phyloP scores from a whole-genome alignment of 2,113 vertebrate species.

The Lota lota region DNA sequence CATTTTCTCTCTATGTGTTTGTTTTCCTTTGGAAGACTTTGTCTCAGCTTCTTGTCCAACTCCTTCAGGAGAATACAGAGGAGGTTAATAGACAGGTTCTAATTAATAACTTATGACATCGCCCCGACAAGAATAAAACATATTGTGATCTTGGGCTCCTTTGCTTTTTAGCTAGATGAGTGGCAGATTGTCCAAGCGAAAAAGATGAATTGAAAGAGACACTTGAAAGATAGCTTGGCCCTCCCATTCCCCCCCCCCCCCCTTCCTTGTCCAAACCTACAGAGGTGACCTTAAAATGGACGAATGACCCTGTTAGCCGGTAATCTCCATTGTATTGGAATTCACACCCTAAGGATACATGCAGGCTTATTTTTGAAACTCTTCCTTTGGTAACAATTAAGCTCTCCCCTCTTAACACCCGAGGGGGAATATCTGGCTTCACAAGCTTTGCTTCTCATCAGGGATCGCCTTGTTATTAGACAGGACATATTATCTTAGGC shows the following conservation, averaged over 20 bases:
- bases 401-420: conserved; percentile 44
- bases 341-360: conserved; percentile 63
- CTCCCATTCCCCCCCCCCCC: conserved; percentile 9
- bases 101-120: conserved; percentile 26
- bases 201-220: conserved; percentile 28
- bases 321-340: conserved; percentile 66
- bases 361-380: conserved; percentile 63
- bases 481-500: conserved; percentile 50
- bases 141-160: conserved; percentile 19
- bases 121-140: conserved; percentile 4
- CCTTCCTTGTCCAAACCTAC: conserved; percentile 32
- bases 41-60: conserved; percentile 37
- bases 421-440: conserved; percentile 48
- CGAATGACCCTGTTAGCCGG: conserved; percentile 40
- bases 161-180: conserved; percentile 23
- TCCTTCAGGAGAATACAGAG: conserved; percentile 49
- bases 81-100: conserved; percentile 34
- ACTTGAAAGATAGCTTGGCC: conserved; percentile 22
- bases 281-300: conserved; percentile 53
- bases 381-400: conserved; percentile 61
- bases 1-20: conserved; percentile 54
- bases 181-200: conserved; percentile 26
- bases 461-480: conserved; percentile 46
- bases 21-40: conserved; percentile 55
- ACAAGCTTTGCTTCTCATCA: conserved; percentile 39